These are phyloP conservation scores for Pituophis catenifer DNA, from an alignment of 2,113 vertebrate genomes.

Conservation along the genomic window DNA sequence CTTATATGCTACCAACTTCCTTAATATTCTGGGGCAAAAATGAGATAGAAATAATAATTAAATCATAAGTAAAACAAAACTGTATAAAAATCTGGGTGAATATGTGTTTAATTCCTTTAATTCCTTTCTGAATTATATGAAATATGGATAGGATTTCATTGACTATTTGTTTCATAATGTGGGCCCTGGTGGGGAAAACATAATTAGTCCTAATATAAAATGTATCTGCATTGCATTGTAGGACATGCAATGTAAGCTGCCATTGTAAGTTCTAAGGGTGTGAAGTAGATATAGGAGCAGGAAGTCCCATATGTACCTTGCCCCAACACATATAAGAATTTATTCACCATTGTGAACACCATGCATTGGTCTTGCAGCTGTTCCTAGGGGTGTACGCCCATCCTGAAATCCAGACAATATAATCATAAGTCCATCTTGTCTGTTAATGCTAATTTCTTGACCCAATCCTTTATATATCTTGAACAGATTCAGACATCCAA, in stretches of 20 bases:
- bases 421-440: background rate
- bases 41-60: background rate
- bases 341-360: background rate
- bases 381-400: background rate
- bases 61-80: background rate
- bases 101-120: background rate
- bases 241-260: background rate
- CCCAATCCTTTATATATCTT: background rate
- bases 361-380: background rate
- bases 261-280: background rate
- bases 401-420: background rate
- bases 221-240: background rate
- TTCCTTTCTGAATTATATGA: background rate
- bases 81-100: background rate
- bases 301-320: background rate
- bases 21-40: background rate
- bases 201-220: background rate
- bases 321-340: background rate
- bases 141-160: background rate
- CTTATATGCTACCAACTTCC: background rate
- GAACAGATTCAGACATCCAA: background rate
- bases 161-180: background rate
- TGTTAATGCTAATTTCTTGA: background rate
- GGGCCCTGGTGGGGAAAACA: background rate
- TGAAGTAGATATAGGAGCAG: background rate